Percentiles rank a stretch among this genome's conserved stretches.
Conservation (phyloP, 35 echinoderm and acorn worm species). For the Eucidaris tribuloides region DNA sequence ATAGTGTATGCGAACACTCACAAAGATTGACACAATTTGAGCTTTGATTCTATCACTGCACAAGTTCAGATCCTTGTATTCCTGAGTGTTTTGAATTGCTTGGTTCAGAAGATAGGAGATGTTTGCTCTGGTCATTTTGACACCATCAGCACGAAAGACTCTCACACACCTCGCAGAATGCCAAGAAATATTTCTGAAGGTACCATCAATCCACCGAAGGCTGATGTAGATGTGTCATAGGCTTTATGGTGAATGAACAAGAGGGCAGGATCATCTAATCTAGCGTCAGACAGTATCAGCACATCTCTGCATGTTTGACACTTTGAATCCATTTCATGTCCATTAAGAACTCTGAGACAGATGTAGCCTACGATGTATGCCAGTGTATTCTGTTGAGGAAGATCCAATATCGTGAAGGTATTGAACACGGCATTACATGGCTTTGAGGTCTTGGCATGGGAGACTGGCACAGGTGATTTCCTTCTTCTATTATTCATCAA, state of each 20-base stretch:
- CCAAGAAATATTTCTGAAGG: slow-evolving; percentile 10
- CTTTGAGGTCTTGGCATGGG: neutral
- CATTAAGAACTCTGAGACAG: slow-evolving; percentile 6
- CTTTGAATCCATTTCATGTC: neutral
- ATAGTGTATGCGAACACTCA: slow-evolving; percentile 60
- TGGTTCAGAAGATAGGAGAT: slow-evolving; percentile 35
- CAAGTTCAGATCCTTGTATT: slow-evolving; percentile 33
- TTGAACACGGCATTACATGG: neutral
- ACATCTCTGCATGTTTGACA: slow-evolving; percentile 26
- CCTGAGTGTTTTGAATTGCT: neutral
- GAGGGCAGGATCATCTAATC: slow-evolving; percentile 12
- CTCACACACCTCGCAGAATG: slow-evolving; percentile 34
- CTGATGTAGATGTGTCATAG: slow-evolving; percentile 25
- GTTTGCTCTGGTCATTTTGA: slow-evolving; percentile 38
- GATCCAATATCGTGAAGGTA: neutral
- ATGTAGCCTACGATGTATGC: slow-evolving; percentile 40
- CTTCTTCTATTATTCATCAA: slow-evolving; percentile 7
- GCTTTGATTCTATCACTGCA: slow-evolving; percentile 33
- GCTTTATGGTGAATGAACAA: slow-evolving; percentile 36
- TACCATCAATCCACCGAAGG: slow-evolving; percentile 18
- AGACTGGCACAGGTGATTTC: neutral
- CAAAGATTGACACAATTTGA: slow-evolving; percentile 30
- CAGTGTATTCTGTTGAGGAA: slow-evolving; percentile 23
- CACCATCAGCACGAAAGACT: slow-evolving; percentile 11
- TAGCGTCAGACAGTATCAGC: neutral